phyloP scores from a whole-genome alignment of 2,113 vertebrate genomes.

The Rutilus rutilus region DNA sequence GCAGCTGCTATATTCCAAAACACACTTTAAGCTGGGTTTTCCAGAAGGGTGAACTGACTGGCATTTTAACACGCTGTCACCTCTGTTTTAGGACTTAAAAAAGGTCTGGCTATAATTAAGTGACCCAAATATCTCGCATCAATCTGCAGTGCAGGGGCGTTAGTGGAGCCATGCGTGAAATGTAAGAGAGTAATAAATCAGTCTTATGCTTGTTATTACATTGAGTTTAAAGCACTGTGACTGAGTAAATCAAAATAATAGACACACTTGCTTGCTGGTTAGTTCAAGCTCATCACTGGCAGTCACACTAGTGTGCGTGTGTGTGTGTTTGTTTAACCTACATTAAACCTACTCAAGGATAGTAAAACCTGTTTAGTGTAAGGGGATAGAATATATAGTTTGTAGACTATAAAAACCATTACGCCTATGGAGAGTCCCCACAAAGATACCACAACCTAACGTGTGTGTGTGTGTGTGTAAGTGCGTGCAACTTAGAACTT shows the following conservation, averaged over 20 bases:
- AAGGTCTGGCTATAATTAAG: conserved; percentile 61
- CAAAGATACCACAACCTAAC: too few species aligned
- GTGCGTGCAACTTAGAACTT: background rate
- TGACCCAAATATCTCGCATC: conserved; percentile 57
- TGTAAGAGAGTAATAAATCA: conserved; percentile 48
- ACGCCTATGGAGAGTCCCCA: too few species aligned
- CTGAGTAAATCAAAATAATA: conserved; percentile 41
- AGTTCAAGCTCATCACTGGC: conserved; percentile 29
- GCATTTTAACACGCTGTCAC: conserved; percentile 65
- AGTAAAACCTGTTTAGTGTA: too few species aligned
- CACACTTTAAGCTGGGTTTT: conserved; percentile 17
- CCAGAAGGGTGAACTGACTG: conserved; percentile 34
- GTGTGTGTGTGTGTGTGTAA: conserved; percentile 23
- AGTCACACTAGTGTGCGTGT: background rate
- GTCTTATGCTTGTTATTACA: conserved; percentile 44
- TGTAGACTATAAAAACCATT: too few species aligned
- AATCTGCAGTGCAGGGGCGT: conserved; percentile 38
- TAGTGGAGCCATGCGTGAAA: conserved; percentile 47
- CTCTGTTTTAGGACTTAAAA: conserved; percentile 68
- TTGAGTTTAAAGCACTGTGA: conserved; percentile 33
- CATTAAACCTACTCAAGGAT: too few species aligned
- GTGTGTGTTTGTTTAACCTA: too few species aligned
- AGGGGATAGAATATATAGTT: too few species aligned
- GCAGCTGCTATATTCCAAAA: conserved; percentile 30
- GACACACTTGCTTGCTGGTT: conserved; percentile 9